These are phyloP conservation scores for Drosophila yakuba DNA, from an alignment of 1,140 invertebrate species.

Conservation along the genomic window DNA sequence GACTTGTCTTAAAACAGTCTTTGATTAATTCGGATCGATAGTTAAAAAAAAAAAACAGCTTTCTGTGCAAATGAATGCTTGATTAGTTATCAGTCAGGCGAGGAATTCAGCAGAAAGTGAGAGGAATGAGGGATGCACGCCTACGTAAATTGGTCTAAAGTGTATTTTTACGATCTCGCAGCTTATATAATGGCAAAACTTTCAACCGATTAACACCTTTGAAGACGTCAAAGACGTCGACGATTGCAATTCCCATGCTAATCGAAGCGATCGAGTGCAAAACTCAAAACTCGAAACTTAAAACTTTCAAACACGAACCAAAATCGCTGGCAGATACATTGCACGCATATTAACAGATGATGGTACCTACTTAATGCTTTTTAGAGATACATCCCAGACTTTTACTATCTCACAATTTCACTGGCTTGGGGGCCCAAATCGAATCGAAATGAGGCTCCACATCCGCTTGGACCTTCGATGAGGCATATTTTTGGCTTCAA, in stretches of 20 bases:
- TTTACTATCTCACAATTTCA: slow-evolving; percentile 1
- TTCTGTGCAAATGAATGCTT: not conserved
- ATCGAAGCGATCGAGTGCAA: slow-evolving; percentile 46
- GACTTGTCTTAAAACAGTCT: too few species aligned
- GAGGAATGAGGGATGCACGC: slow-evolving; percentile 4
- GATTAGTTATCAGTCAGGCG: slow-evolving; percentile 14
- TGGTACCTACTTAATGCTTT: not conserved
- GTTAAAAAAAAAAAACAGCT: too few species aligned
- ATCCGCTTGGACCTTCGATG: slow-evolving; percentile 21
- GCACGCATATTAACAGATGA: slow-evolving; percentile 50
- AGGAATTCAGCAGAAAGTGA: not conserved
- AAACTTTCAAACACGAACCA: slow-evolving; percentile 45
- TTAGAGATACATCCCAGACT: slow-evolving; percentile 13
- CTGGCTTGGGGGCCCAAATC: not conserved
- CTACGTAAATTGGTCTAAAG: not conserved
- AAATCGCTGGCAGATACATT: slow-evolving; percentile 22
- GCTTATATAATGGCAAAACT: slow-evolving; percentile 32
- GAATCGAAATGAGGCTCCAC: slow-evolving; percentile 16
- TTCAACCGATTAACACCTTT: slow-evolving; percentile 49
- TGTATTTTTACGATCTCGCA: slow-evolving; percentile 21
- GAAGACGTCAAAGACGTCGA: slow-evolving; percentile 15
- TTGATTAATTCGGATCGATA: too few species aligned
- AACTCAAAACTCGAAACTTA: not conserved
- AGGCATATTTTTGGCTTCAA: slow-evolving; percentile 4
- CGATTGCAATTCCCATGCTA: slow-evolving; percentile 53